Percentiles rank a stretch among this genome's conserved stretches.
Evolutionary conservation across 2,888 invertebrate genomes (phyloP).

Genomic region (Digitonthophagus gazella): DNA sequence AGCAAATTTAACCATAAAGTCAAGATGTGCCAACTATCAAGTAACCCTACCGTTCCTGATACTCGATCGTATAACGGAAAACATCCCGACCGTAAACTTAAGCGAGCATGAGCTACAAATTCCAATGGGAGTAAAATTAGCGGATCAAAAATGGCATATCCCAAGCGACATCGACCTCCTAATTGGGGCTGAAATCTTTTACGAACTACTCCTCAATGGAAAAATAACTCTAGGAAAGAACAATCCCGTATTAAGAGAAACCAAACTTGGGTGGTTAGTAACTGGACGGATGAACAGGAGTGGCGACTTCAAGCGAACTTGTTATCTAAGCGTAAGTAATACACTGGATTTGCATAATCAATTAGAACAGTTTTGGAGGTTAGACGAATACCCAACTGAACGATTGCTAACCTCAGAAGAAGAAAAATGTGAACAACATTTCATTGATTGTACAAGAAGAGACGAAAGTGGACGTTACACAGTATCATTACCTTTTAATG

Average conservation of each 20-base stretch:
- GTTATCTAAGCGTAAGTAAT: background rate
- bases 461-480: conserved; percentile 5
- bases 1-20: conserved; percentile 3
- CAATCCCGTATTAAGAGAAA: conserved; percentile 23
- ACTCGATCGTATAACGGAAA: conserved; percentile 2
- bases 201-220: conserved; percentile 16
- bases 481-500: conserved; percentile 11
- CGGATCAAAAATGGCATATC: conserved; percentile 29
- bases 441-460: background rate
- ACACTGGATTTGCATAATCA: background rate
- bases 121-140: conserved; percentile 25
- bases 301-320: background rate
- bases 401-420: background rate
- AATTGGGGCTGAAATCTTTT: conserved; percentile 24
- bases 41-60: background rate
- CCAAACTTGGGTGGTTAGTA: conserved; percentile 29
- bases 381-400: conserved; percentile 5
- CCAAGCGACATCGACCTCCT: conserved; percentile 25
- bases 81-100: conserved; percentile 1
- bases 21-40: conserved; percentile 1
- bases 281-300: conserved; percentile 17
- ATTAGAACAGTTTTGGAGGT: background rate
- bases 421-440: conserved; percentile 2
- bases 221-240: conserved; percentile 24
- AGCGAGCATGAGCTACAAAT: conserved; percentile 12